Percentiles rank a stretch among this genome's conserved stretches.
Evolutionary conservation across 2,797 vertebrate species (phyloP).

Genomic region (Microctenopoma lineatum): DNA sequence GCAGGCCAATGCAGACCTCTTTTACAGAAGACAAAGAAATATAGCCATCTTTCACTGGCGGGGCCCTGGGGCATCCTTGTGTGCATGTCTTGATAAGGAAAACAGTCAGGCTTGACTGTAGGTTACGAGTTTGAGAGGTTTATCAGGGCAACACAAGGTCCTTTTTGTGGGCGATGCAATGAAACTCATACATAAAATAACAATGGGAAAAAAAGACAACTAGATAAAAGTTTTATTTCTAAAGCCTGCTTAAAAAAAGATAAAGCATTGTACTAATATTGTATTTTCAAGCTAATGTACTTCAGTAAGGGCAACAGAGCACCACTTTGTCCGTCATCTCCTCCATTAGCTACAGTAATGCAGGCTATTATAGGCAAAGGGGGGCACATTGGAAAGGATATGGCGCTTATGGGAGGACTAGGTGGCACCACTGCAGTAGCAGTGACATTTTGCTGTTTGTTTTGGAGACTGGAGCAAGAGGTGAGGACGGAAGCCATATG

Average conservation of each 20-base stretch:
- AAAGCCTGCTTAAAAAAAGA: constrained; percentile 21
- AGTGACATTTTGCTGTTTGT: constrained; percentile 76
- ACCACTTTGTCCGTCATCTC: constrained; percentile 56
- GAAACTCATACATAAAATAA: constrained; percentile 42
- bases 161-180: constrained; percentile 26
- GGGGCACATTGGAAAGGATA: constrained; percentile 43
- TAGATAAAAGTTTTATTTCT: constrained; percentile 41
- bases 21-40: constrained; percentile 60
- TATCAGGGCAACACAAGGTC: constrained; percentile 24
- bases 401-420: constrained; percentile 45
- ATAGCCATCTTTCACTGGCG: constrained; percentile 39
- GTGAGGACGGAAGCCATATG: constrained; percentile 79
- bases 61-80: constrained; percentile 31
- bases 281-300: constrained; percentile 40
- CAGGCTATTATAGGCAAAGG: constrained; percentile 52
- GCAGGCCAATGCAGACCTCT: constrained; percentile 39
- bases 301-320: constrained; percentile 52
- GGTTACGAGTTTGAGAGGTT: constrained; percentile 35
- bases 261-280: constrained; percentile 18
- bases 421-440: constrained; percentile 50
- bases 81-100: constrained; percentile 46
- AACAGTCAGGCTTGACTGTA: constrained; percentile 35
- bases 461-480: constrained; percentile 70
- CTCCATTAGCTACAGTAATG: constrained; percentile 68
- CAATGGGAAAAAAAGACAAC: constrained; percentile 19